Conservation (phyloP, 2,113 vertebrate genomes). For the Indicator maculatus region DNA sequence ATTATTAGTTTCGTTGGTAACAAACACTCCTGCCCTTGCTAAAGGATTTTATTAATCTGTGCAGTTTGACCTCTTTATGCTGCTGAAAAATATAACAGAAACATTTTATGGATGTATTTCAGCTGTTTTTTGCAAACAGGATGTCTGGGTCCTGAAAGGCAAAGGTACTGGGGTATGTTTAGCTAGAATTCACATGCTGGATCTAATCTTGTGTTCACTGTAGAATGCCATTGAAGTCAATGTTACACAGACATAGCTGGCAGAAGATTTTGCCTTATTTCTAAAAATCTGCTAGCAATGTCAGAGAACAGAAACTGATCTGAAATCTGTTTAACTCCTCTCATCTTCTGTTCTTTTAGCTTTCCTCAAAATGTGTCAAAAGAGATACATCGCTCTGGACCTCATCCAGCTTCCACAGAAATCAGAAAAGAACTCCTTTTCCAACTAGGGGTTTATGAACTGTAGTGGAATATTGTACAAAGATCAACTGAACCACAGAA, state of each 20-base stretch:
- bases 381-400: not conserved
- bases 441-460: not conserved
- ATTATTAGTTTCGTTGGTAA: not conserved
- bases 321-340: constrained; percentile 9
- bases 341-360: not conserved
- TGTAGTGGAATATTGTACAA: not conserved
- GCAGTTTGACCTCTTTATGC: not conserved
- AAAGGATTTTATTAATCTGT: not conserved
- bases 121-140: not conserved
- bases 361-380: not conserved
- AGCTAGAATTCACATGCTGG: not conserved
- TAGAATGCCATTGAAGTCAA: constrained; percentile 14
- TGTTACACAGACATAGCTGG: not conserved
- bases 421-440: not conserved
- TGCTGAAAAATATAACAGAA: not conserved
- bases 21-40: not conserved
- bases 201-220: not conserved
- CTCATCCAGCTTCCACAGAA: not conserved
- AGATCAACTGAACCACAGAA: not conserved
- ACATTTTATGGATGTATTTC: not conserved
- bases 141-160: not conserved
- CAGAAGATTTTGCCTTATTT: constrained; percentile 10
- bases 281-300: not conserved
- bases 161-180: not conserved
- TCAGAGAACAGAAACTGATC: constrained; percentile 3